Evolutionary conservation across 2,888 invertebrate genomes (phyloP), one percentile per base, ranked within the genome.

Genomic region (Agrotis clavis): DNA sequence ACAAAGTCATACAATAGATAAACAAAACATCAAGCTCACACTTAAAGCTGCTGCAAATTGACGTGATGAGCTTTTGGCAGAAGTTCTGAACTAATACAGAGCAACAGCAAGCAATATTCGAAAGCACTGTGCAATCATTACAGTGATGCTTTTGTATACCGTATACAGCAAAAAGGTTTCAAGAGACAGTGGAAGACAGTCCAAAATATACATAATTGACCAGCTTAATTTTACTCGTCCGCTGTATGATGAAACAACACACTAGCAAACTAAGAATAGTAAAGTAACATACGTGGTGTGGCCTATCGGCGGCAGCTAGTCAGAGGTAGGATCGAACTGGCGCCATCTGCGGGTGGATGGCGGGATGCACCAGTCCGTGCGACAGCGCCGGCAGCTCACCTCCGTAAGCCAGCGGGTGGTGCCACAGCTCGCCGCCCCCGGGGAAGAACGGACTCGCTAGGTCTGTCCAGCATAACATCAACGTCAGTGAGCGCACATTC

Each of bases 291-390:
- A 97, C 96, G 97, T 97, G 94, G 97, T 97, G 96, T 95, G 96
- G 96, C 96, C 97, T 97, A 97, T 98, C 97, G 97, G 98, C 97
- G 97, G 98, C 97, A 98, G 98, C 98, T 98, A 98, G 98, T 99
- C 98, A 99, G 98, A 99, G 98, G 97, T 98, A 99, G 97, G 98
- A 98, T 97, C 99, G 98, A 96, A 99, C 99, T 95, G 99, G 99
- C 96, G 99, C 98, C 96, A 96, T 96, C 98, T 99, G 99, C 96
- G 99, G 99, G 97, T 99, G 99, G 97, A 99, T 98, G 96, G 99
- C 99, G 94, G 99, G 99, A 96, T 99, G 99, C 93, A 99, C 98
- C 92, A 99, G 97, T 87, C 99, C 98, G 96, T 98, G 98, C 94
- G 98, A 98, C 90, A 98, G 97, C 87, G 98, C 97, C 80, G 98